Evolutionary conservation across 2,797 vertebrate species (phyloP), one percentile per base, ranked within the genome.

Genomic region (Apogon hyalosoma): DNA sequence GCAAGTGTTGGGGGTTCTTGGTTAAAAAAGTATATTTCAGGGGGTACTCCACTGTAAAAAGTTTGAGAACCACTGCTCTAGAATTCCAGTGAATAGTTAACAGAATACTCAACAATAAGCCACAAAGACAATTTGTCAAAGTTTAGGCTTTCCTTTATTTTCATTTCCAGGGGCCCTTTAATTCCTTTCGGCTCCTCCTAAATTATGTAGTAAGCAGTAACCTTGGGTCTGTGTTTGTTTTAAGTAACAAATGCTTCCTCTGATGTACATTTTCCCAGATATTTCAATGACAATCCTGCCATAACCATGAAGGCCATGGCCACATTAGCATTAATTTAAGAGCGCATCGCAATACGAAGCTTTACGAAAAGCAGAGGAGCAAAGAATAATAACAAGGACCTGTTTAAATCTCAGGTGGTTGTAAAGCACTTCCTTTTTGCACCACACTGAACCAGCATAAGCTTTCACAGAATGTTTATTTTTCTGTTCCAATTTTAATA

Each of bases 401-500:
- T n/a, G n/a, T 74, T 47, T 48, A 50, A n/a, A 51, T 36, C 36
- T 63, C 38, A 11, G 7, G 24, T 47, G 48, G 51, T 24, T 33
- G 16, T 14, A 47, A 9, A 16, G 9, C 1, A n/a, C 63, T 40
- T 72, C 31, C 24, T 63, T 75, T 45, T 45, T 77, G 43, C 39
- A 60, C 24, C 63, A 57, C 14, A 24, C 28, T 46, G 60, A 53
- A 49, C 19, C 40, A 60, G 31, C 60, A 68, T 80, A 68, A 41
- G 63, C 45, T 83, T 69, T 31, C 43, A 33, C 66, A 72, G 66
- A 53, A 51, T 77, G 39, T 75, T 63, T 73, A 60, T 82, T 61
- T 69, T 16, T 66, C 52, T 72, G 51, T 45, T 63, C 41, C 55
- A 38, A 65, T 68, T 41, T 65, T 69, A 51, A 73, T 68, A 63